Conservation (phyloP, 2,797 vertebrate species). For the Chelidonichthys spinosus region DNA sequence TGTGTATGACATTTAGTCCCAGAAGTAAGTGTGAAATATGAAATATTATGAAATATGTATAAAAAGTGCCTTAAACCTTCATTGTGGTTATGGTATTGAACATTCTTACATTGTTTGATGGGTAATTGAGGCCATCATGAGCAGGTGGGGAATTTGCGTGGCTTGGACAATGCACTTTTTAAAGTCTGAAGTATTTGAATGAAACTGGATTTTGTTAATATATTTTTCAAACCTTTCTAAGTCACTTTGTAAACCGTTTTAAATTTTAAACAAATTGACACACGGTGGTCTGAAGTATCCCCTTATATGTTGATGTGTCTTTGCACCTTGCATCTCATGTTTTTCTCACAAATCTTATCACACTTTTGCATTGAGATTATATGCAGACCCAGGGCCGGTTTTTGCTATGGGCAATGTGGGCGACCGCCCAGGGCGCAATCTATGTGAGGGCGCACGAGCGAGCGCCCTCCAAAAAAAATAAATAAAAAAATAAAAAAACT, state of each 20-base stretch:
- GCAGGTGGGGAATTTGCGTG: constrained; percentile 10
- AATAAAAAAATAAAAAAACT: too few species aligned
- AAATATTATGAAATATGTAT: constrained; percentile 9
- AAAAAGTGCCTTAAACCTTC: constrained; percentile 57
- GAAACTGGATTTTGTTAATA: constrained; percentile 2
- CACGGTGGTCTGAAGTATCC: constrained; percentile 2
- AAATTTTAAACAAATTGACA: neutral
- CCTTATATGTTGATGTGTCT: neutral
- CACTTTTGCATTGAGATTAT: neutral
- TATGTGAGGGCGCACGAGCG: too few species aligned
- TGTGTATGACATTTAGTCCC: neutral
- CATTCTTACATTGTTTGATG: constrained; percentile 14
- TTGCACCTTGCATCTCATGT: neutral
- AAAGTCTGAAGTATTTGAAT: constrained; percentile 22
- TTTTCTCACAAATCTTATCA: neutral
- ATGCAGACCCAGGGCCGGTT: neutral
- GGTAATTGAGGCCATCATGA: constrained; percentile 1
- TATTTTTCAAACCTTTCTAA: neutral
- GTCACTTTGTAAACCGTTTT: constrained; percentile 6
- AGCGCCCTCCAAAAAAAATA: too few species aligned
- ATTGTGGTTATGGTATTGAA: constrained; percentile 23
- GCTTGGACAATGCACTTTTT: constrained; percentile 47
- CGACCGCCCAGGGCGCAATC: too few species aligned
- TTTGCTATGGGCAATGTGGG: too few species aligned
- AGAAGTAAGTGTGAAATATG: constrained; percentile 16